These are phyloP conservation scores for Phania funesta DNA, from an alignment of 2,888 invertebrate genomes.

Conservation along the genomic window DNA sequence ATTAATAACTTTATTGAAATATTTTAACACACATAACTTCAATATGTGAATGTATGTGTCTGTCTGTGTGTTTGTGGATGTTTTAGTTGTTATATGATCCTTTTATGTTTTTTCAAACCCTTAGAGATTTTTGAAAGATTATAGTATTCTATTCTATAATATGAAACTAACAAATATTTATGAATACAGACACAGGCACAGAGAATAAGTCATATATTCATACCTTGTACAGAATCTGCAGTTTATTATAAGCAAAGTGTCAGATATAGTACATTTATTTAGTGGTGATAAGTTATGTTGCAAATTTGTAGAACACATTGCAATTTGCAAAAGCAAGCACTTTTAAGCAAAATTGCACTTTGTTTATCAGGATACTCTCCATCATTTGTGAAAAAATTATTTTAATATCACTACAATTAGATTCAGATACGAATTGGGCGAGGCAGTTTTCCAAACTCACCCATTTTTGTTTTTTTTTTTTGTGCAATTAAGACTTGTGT, in stretches of 20 bases:
- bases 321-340: too few species aligned
- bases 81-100: slow-evolving; percentile 14
- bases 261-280: not conserved
- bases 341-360: too few species aligned
- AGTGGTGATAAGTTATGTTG: slow-evolving; percentile 4
- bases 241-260: slow-evolving; percentile 21
- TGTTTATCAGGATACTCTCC: too few species aligned
- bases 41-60: not conserved
- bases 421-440: too few species aligned
- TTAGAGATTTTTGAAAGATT: slow-evolving; percentile 52
- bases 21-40: not conserved
- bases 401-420: too few species aligned
- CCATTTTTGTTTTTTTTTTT: too few species aligned
- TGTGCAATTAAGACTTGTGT: too few species aligned
- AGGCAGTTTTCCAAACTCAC: too few species aligned
- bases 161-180: slow-evolving; percentile 31
- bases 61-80: too few species aligned
- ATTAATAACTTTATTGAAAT: slow-evolving; percentile 12
- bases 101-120: slow-evolving; percentile 27
- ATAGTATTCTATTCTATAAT: slow-evolving; percentile 36
- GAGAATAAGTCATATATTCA: not conserved
- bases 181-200: not conserved
- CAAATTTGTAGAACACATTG: not conserved
- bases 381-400: too few species aligned
- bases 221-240: slow-evolving; percentile 20